Conservation (phyloP, 37 sponge, comb jelly and placozoan genomes). For the Cladorhizidae sp. region DNA sequence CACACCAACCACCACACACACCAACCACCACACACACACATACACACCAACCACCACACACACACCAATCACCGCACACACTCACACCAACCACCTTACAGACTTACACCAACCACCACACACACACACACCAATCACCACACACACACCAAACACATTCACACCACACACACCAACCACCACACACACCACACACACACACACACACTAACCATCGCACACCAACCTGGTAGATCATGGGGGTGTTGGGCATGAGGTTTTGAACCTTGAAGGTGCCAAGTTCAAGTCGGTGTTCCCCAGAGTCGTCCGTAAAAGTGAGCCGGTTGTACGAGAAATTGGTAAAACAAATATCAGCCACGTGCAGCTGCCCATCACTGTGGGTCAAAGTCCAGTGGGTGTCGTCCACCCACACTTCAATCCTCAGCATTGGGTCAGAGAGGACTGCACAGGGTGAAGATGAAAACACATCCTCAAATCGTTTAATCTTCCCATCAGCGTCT, state of each 20-base stretch:
- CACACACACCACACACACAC: not conserved
- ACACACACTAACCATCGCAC: not conserved
- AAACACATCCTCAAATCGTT: too few species aligned
- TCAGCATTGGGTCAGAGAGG: constrained; percentile 51
- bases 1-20: too few species aligned
- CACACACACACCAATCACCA: too few species aligned
- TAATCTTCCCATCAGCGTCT: too few species aligned
- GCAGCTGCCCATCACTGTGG: constrained; percentile 87
- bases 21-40: too few species aligned
- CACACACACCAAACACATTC: too few species aligned
- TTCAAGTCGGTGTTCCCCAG: constrained; percentile 89
- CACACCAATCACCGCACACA: too few species aligned
- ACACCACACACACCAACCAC: too few species aligned
- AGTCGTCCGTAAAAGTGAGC: constrained; percentile 75
- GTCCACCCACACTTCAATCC: constrained; percentile 92
- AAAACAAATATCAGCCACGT: constrained; percentile 69
- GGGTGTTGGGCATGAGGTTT: constrained; percentile 84
- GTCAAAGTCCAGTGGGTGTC: constrained; percentile 81
- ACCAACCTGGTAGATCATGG: constrained; percentile 44
- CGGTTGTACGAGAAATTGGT: constrained; percentile 79
- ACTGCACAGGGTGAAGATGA: too few species aligned
- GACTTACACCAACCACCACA: too few species aligned
- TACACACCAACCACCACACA: too few species aligned
- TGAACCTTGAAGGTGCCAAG: constrained; percentile 78
- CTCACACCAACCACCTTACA: too few species aligned